Evolutionary conservation across 2,888 invertebrate genomes (phyloP).

Genomic region (Eumacrocentrus americanus): DNA sequence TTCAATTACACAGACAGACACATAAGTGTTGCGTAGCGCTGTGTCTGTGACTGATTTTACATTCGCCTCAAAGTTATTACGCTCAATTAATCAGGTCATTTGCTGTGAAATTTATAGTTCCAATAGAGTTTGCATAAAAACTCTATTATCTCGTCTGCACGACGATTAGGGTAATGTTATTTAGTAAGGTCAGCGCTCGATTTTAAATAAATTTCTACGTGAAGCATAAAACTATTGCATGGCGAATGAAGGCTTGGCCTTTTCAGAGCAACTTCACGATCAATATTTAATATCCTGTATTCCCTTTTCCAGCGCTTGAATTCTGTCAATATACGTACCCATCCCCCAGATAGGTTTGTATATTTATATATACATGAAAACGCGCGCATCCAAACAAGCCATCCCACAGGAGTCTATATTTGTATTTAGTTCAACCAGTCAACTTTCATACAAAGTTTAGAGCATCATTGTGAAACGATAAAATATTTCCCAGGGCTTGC

Average conservation of each 20-base stretch:
- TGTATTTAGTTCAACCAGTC: no score
- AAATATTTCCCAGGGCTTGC: not conserved
- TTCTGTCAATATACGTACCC: slow-evolving; percentile 25
- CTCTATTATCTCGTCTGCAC: no score
- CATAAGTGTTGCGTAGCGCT: no score
- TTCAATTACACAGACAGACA: slow-evolving; percentile 4
- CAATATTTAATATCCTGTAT: slow-evolving; percentile 44
- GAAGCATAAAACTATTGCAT: not conserved
- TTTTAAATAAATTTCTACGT: not conserved
- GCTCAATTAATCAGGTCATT: not conserved
- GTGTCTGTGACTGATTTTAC: no score
- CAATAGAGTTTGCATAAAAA: no score
- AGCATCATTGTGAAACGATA: not conserved
- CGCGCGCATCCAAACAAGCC: not conserved
- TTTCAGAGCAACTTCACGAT: slow-evolving; percentile 32
- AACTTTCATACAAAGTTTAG: not conserved
- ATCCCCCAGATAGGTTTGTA: slow-evolving; percentile 8
- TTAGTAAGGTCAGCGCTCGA: no score
- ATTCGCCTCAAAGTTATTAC: not conserved
- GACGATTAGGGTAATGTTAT: no score
- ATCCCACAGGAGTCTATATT: no score
- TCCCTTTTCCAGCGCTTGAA: slow-evolving; percentile 27
- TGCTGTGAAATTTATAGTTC: not conserved
- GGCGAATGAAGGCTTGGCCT: no score
- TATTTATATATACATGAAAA: not conserved